A percentile compares a stretch with the other conserved stretches of the same genome.
phyloP scores from a whole-genome alignment of 2,888 invertebrate genomes.

The Zygothrica quintamaculata region DNA sequence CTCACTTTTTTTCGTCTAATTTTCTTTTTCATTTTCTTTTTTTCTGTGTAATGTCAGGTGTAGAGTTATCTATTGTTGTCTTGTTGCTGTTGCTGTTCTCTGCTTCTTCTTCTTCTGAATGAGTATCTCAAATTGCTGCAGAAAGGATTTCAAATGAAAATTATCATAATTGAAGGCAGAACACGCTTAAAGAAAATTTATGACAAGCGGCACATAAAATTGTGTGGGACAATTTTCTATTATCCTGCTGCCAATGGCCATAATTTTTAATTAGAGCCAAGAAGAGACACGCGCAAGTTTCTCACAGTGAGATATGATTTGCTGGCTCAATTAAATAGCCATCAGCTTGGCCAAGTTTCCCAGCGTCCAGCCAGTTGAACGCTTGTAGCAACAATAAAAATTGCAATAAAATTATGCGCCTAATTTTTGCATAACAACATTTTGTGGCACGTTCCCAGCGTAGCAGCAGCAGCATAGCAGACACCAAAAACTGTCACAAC shows the following conservation, averaged over 20 bases:
- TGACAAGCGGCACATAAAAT: slow-evolving; percentile 18
- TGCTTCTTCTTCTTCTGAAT: too few relatives aligned
- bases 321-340: slow-evolving; percentile 64
- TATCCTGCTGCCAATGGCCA: slow-evolving; percentile 25
- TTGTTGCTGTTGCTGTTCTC: slow-evolving; percentile 1
- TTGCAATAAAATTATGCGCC: slow-evolving; percentile 84
- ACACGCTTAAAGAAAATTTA: slow-evolving; percentile 38
- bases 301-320: slow-evolving; percentile 52
- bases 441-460: slow-evolving; percentile 48
- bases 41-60: slow-evolving; percentile 63
- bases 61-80: slow-evolving; percentile 22
- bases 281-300: slow-evolving; percentile 48
- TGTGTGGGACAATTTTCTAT: slow-evolving; percentile 31
- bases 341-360: slow-evolving; percentile 54
- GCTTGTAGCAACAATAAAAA: slow-evolving; percentile 66
- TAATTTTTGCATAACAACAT: slow-evolving; percentile 84
- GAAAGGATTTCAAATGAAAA: slow-evolving; percentile 66
- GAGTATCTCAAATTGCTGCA: slow-evolving; percentile 27
- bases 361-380: slow-evolving; percentile 56
- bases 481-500: slow-evolving; percentile 83
- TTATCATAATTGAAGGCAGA: slow-evolving; percentile 68
- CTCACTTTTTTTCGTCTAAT: background rate
- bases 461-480: slow-evolving; percentile 30
- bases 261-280: slow-evolving; percentile 50
- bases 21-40: background rate